Percentiles rank a stretch among this genome's conserved stretches.
These are phyloP conservation scores for Rhynchophorus ferrugineus DNA, from an alignment of 1,140 invertebrate species.

Conservation along the genomic window DNA sequence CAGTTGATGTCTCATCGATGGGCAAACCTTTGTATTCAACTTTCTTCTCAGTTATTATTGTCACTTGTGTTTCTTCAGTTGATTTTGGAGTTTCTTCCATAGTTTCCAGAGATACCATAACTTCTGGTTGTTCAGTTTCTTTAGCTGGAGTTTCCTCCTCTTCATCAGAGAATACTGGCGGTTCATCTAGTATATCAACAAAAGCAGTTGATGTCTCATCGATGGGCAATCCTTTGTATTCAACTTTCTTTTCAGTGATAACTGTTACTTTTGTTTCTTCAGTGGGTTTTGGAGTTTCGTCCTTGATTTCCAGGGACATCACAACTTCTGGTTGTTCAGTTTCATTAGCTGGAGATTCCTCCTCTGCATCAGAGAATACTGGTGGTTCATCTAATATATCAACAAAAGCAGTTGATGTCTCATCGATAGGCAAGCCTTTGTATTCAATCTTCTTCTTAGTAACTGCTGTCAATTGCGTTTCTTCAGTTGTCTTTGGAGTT, in stretches of 20 bases:
- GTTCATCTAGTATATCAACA: conserved; percentile 48
- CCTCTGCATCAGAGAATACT: conserved; percentile 17
- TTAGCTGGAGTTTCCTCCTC: conserved; percentile 8
- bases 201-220: conserved; percentile 44
- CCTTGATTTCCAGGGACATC: too few relatives aligned
- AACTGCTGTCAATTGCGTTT: not conserved
- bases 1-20: conserved; percentile 43
- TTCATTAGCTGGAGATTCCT: conserved; percentile 41
- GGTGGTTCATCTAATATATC: not conserved
- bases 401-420: not conserved
- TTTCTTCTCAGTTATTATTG: conserved; percentile 5
- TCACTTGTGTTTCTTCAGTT: too few relatives aligned
- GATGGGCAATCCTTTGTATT: conserved; percentile 42
- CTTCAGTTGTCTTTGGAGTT: too few relatives aligned
- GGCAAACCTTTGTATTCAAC: conserved; percentile 40
- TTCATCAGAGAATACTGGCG: conserved; percentile 19
- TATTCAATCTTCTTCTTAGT: conserved; percentile 28
- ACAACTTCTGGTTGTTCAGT: not conserved
- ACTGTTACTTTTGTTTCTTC: not conserved
- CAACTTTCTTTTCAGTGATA: conserved; percentile 4
- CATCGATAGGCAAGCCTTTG: conserved; percentile 35
- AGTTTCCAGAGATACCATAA: not conserved
- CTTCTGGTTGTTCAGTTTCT: not conserved
- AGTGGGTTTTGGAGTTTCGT: too few relatives aligned
- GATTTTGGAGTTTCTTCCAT: too few relatives aligned